These are phyloP conservation scores for Whitmania pigra DNA, from an alignment of 1,140 invertebrate species.

Conservation along the genomic window DNA sequence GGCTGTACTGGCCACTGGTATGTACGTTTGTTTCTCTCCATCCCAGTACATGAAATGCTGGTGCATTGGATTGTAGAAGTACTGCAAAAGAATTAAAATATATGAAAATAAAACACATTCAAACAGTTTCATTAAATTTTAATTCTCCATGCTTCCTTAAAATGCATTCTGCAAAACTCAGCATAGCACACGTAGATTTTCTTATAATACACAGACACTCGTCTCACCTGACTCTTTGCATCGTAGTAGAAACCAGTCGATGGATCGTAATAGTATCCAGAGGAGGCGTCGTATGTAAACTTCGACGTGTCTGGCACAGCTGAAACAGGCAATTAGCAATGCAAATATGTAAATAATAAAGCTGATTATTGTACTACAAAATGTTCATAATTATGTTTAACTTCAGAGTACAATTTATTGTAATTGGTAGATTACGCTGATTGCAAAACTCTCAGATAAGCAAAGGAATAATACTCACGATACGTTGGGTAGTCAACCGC, in stretches of 20 bases:
- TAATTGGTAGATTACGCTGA: too few species aligned
- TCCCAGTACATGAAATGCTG: conserved; percentile 93
- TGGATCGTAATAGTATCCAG: conserved; percentile 91
- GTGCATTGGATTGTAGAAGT: conserved; percentile 64
- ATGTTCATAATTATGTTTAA: too few species aligned
- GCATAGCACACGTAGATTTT: too few species aligned
- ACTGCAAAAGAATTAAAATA: too few species aligned
- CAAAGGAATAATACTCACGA: conserved; percentile 27
- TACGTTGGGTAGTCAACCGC: conserved; percentile 30
- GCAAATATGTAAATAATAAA: too few species aligned
- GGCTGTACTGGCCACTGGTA: conserved; percentile 27
- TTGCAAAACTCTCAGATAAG: not conserved
- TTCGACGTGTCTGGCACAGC: conserved; percentile 73
- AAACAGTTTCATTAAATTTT: too few species aligned
- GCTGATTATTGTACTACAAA: too few species aligned
- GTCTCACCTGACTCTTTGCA: conserved; percentile 66
- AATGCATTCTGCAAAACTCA: too few species aligned
- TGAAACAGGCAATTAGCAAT: conserved; percentile 29
- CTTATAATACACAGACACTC: not conserved
- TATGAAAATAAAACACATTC: not conserved
- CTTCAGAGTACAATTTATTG: too few species aligned
- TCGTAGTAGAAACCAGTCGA: conserved; percentile 87
- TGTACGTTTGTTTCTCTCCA: conserved; percentile 38
- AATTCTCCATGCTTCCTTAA: too few species aligned
- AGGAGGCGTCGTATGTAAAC: conserved; percentile 85